Conservation (phyloP, 1,140 invertebrate genomes). For the Lucilia cuprina region DNA sequence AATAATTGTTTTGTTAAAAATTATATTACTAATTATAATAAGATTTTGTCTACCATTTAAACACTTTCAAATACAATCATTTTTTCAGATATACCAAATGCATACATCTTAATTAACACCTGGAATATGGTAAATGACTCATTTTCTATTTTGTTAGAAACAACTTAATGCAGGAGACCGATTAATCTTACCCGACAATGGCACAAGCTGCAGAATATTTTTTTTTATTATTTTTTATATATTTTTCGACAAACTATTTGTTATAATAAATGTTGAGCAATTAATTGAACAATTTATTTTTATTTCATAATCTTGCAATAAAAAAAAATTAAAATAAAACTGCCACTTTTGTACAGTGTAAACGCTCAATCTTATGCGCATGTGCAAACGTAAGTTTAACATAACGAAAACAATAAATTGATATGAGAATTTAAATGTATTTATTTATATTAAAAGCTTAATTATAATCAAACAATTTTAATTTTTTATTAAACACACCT, state of each 20-base stretch:
- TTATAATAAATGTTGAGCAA: neutral
- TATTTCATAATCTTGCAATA: neutral
- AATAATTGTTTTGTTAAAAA: too few relatives aligned
- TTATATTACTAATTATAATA: too few relatives aligned
- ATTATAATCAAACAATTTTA: neutral
- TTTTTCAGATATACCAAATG: neutral
- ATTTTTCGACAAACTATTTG: neutral
- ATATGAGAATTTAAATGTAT: neutral
- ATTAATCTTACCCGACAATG: neutral
- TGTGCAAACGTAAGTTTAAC: neutral
- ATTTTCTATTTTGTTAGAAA: neutral
- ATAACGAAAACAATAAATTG: neutral
- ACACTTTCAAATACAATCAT: too few relatives aligned
- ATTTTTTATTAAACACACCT: neutral
- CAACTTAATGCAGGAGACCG: neutral
- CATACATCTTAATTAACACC: conserved; percentile 3
- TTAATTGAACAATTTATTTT: neutral
- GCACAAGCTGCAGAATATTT: neutral
- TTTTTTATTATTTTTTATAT: neutral
- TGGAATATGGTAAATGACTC: neutral
- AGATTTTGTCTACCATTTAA: too few relatives aligned
- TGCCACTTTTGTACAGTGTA: neutral
- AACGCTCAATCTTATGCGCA: neutral
- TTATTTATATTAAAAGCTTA: neutral
- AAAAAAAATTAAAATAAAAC: neutral